Conservation (phyloP, 2,888 invertebrate species). For the Leptothorax acervorum region DNA sequence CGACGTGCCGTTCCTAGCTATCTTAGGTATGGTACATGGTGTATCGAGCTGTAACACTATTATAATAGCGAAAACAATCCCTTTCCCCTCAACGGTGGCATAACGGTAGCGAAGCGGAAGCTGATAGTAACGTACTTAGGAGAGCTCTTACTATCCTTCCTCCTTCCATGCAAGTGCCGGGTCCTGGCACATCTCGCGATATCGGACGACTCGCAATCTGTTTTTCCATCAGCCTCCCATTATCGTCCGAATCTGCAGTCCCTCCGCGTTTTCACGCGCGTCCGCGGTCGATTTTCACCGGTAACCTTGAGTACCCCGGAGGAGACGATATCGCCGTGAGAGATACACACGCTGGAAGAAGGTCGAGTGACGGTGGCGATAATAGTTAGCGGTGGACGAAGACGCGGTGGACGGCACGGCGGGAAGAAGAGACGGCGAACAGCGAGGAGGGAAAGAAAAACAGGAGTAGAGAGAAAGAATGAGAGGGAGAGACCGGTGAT, state of each 20-base stretch:
- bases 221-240: conserved; percentile 34
- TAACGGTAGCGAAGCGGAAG: conserved; percentile 51
- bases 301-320: conserved; percentile 81
- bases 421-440: conserved; percentile 44
- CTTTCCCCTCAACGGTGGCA: conserved; percentile 40
- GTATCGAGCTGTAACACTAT: conserved; percentile 23
- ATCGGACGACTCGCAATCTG: conserved; percentile 14
- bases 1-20: conserved; percentile 13
- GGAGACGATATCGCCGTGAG: conserved; percentile 58
- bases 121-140: conserved; percentile 32
- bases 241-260: background rate
- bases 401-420: conserved; percentile 57
- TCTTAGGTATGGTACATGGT: background rate
- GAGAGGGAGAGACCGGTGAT: conserved; percentile 72
- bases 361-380: conserved; percentile 73
- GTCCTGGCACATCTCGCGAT: background rate
- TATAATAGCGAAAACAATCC: conserved; percentile 48
- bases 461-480: conserved; percentile 61
- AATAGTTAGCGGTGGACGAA: conserved; percentile 68
- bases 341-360: conserved; percentile 69
- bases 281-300: conserved; percentile 75
- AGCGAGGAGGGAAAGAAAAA: conserved; percentile 50
- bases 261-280: conserved; percentile 47
- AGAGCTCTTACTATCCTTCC: conserved; percentile 25
- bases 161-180: background rate